Evolutionary conservation across 92 coral and sea anemone species (phyloP).

Genomic region (Micromussa lordhowensis): DNA sequence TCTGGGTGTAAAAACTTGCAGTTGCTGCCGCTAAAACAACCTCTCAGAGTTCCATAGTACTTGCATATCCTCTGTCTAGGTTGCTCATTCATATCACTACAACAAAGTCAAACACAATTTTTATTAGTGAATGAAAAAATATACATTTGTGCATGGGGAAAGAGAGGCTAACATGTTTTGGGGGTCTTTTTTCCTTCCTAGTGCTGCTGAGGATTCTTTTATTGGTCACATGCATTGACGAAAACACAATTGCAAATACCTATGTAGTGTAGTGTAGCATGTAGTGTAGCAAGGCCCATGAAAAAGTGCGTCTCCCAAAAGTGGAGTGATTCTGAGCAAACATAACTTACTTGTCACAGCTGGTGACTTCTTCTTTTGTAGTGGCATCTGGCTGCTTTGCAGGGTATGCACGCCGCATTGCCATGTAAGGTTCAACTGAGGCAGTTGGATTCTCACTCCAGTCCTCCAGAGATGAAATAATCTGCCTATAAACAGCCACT

Average conservation of each 20-base stretch:
- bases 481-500: constrained; percentile 51
- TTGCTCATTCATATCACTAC: neutral
- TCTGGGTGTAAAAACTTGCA: constrained; percentile 47
- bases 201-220: too few species aligned
- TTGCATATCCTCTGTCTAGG: constrained; percentile 27
- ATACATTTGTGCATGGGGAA: too few species aligned
- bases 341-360: constrained; percentile 3
- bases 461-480: constrained; percentile 69
- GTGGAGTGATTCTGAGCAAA: too few species aligned
- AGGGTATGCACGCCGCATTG: constrained; percentile 70
- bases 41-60: constrained; percentile 30
- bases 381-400: constrained; percentile 3
- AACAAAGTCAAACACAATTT: neutral
- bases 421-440: constrained; percentile 66
- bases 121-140: too few species aligned
- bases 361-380: neutral
- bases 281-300: too few species aligned
- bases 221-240: too few species aligned
- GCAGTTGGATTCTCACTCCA: constrained; percentile 80
- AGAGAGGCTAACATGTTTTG: too few species aligned
- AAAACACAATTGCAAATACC: too few species aligned
- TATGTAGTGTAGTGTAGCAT: too few species aligned
- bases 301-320: too few species aligned
- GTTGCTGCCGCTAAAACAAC: constrained; percentile 46
- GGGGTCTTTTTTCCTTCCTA: too few species aligned